phyloP scores from a whole-genome alignment of 2,888 invertebrate species.

The Perizoma flavofasciatum region DNA sequence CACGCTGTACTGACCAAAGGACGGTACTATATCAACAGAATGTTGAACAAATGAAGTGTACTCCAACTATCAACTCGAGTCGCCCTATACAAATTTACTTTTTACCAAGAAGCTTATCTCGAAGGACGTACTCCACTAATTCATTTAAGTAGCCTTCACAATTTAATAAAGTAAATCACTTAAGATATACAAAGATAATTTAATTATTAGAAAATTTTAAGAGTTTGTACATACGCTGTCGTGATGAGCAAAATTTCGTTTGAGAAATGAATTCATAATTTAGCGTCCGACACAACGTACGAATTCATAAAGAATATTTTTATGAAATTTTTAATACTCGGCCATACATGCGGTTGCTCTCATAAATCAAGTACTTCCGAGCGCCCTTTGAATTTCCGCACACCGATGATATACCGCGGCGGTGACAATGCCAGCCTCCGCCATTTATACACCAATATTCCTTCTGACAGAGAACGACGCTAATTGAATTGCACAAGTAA shows the following conservation, averaged over 20 bases:
- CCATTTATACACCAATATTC: conserved; percentile 71
- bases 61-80: conserved; percentile 33
- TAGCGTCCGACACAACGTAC: conserved; percentile 46
- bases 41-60: conserved; percentile 49
- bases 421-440: conserved; percentile 72
- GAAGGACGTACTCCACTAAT: conserved; percentile 10
- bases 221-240: conserved; percentile 1
- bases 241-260: conserved; percentile 14
- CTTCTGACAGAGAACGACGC: conserved; percentile 63
- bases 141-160: conserved; percentile 1
- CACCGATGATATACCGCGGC: conserved; percentile 72
- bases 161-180: not conserved
- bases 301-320: conserved; percentile 73
- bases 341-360: conserved; percentile 67
- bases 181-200: conserved; percentile 34
- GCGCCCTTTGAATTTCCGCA: conserved; percentile 75
- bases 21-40: conserved; percentile 50
- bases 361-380: conserved; percentile 79
- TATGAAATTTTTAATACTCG: conserved; percentile 76
- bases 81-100: conserved; percentile 37
- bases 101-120: conserved; percentile 28
- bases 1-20: conserved; percentile 62
- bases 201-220: conserved; percentile 36
- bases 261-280: conserved; percentile 46
- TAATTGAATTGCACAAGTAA: conserved; percentile 59